phyloP scores from a whole-genome alignment of 1,140 invertebrate genomes.

The Drosophila sp. region DNA sequence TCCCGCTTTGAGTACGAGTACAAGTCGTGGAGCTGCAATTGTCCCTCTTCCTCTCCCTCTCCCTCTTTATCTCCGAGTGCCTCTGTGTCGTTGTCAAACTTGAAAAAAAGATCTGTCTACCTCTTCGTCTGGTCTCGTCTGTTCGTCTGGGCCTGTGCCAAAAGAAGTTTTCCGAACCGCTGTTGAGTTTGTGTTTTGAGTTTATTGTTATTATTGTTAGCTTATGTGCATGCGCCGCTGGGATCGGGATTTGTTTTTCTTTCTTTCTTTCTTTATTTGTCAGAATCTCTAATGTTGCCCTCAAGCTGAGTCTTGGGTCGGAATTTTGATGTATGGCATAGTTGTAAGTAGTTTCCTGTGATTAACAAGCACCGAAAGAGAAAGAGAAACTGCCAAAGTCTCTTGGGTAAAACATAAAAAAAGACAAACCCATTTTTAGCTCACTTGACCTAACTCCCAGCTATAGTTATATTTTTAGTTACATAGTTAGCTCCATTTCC shows the following conservation, averaged over 20 bases:
- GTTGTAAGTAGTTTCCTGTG: conserved; percentile 64
- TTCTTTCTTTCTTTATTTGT: conserved; percentile 39
- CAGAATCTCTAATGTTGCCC: conserved; percentile 77
- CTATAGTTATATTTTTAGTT: conserved; percentile 8
- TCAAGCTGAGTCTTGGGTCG: conserved; percentile 43
- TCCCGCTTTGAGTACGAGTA: conserved; percentile 60
- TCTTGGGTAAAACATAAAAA: conserved; percentile 5
- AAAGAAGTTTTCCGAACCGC: conserved; percentile 63
- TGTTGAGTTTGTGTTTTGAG: conserved; percentile 31
- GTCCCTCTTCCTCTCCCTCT: conserved; percentile 7
- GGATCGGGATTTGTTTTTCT: conserved; percentile 50
- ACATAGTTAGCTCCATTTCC: conserved; percentile 51
- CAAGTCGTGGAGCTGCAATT: conserved; percentile 68
- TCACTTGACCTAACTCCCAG: conserved; percentile 41
- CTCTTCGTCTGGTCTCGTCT: conserved; percentile 14
- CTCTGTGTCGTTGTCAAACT: conserved; percentile 30
- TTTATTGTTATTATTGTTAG: conserved; percentile 47
- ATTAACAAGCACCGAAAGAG: conserved; percentile 44
- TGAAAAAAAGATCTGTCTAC: conserved; percentile 23
- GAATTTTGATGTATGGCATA: conserved; percentile 51
- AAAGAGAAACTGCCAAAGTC: conserved; percentile 64
- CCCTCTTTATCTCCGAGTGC: neutral
- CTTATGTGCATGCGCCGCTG: conserved; percentile 29
- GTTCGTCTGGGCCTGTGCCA: conserved; percentile 41
- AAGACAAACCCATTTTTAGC: conserved; percentile 25